These are phyloP conservation scores for Luidia sarsii DNA, from an alignment of 53 echinoderm and acorn worm genomes.

Conservation along the genomic window DNA sequence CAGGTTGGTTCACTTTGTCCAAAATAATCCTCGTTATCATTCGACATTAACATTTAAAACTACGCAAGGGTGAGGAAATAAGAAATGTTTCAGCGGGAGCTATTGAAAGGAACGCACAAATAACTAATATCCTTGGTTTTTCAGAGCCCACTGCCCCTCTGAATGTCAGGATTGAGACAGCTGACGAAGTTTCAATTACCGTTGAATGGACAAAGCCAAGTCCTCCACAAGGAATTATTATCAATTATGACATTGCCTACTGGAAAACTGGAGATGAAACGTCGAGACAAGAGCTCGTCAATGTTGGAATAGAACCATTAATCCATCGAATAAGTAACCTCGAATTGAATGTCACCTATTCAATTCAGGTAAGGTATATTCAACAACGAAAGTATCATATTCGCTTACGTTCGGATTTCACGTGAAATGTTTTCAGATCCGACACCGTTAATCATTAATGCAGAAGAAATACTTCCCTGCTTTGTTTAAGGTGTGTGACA, in stretches of 20 bases:
- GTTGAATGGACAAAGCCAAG: constrained; percentile 64
- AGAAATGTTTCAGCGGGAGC: no score
- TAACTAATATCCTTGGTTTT: not conserved
- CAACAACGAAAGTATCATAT: no score
- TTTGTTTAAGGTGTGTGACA: no score
- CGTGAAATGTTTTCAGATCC: not conserved
- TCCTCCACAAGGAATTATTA: constrained; percentile 64
- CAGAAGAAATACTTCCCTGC: no score
- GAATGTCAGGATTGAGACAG: not conserved
- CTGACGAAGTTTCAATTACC: constrained; percentile 47
- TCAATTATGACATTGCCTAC: constrained; percentile 13
- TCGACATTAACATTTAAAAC: no score
- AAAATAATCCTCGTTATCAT: no score
- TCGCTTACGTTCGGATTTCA: not conserved
- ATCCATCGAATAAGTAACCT: not conserved
- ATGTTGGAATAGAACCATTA: not conserved
- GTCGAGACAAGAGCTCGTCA: not conserved
- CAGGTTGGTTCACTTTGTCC: not conserved
- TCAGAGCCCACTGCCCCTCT: constrained; percentile 60
- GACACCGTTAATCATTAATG: no score
- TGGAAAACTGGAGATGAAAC: constrained; percentile 11
- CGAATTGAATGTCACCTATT: not conserved
- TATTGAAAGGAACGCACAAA: not conserved
- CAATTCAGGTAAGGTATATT: not conserved
- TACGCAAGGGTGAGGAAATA: no score